Evolutionary conservation across 1,140 invertebrate species (phyloP), one percentile per base, ranked within the genome.

Genomic region (Habropoda laboriosa): DNA sequence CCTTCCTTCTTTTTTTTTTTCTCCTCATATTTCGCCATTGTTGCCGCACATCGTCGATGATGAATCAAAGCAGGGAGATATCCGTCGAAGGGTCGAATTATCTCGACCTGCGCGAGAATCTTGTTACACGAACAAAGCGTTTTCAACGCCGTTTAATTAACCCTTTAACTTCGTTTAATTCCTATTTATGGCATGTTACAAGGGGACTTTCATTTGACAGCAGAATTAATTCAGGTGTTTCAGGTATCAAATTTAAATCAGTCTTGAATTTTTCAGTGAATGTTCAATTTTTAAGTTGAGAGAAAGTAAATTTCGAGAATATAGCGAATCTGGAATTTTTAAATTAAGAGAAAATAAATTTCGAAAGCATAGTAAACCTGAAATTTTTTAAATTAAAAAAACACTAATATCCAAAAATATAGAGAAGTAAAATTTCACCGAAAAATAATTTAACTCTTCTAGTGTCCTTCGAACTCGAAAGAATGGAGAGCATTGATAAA

Each of bases 1-100:
- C 6, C 13, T 30, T 3, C 10, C 49, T 16, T 13, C 1, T 68
- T 47, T 35, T 12, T 27, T 13, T 5, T 61, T 27, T 51, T 35
- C 68, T 27, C 55, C 35, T 32, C 27, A 53, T 40, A 38, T 45
- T 55, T 38, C n/a, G 30, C 60, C 30, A 79, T 72, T 79, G 60
- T 79, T 66, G 21, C 35, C 66, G n/a, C n/a, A n/a, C n/a, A n/a
- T n/a, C n/a, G 3, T 10, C 16, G 68, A 72, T 55, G 68, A 73
- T 73, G 77, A 79, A 79, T 53, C 77, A 63, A 79, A 61, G 27
- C 58, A 49, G 67, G 47, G 63, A 72, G 16, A 45, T 32, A 12
- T 30, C 47, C 51, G n/a, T 67, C 51, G n/a, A 61, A 60, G 55
- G 45, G 16, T 71, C 55, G 67, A 42, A 60, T 60, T 49, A 49